Conservation (phyloP, 2,113 vertebrate species). For the Psophia crepitans region DNA sequence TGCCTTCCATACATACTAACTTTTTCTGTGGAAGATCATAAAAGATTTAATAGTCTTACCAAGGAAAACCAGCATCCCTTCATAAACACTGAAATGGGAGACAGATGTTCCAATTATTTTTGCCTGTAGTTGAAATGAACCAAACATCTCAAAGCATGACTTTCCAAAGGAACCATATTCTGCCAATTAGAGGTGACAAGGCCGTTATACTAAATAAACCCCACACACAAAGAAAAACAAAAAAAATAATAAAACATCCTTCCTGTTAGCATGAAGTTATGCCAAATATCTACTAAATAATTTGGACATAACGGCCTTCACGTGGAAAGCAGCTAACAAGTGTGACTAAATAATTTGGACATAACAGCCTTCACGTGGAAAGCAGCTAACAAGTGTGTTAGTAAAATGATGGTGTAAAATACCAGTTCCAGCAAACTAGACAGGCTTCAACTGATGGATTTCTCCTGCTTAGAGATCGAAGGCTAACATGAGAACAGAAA, state of each 20-base stretch:
- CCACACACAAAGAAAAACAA: not conserved
- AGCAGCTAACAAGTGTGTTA: not conserved
- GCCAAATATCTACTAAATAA: not conserved
- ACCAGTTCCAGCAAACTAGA: not conserved
- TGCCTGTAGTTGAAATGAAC: not conserved
- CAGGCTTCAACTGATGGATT: not conserved
- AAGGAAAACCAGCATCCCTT: not conserved
- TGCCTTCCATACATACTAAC: not conserved
- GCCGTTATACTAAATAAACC: not conserved
- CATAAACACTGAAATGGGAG: not conserved
- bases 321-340: not conserved
- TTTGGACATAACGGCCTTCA: not conserved
- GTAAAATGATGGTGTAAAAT: too few relatives aligned
- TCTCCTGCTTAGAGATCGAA: not conserved
- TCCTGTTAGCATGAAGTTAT: not conserved
- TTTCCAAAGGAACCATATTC: not conserved
- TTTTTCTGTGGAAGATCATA: not conserved
- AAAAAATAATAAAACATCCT: not conserved
- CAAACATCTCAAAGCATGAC: not conserved
- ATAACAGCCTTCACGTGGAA: not conserved
- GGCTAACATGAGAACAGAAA: not conserved
- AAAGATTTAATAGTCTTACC: not conserved
- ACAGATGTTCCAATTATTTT: not conserved
- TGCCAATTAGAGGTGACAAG: not conserved
- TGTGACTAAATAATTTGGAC: not conserved